Percentiles rank a stretch among this genome's conserved stretches.
phyloP scores from a whole-genome alignment of 2,113 vertebrate species.

The Scolopax mira region DNA sequence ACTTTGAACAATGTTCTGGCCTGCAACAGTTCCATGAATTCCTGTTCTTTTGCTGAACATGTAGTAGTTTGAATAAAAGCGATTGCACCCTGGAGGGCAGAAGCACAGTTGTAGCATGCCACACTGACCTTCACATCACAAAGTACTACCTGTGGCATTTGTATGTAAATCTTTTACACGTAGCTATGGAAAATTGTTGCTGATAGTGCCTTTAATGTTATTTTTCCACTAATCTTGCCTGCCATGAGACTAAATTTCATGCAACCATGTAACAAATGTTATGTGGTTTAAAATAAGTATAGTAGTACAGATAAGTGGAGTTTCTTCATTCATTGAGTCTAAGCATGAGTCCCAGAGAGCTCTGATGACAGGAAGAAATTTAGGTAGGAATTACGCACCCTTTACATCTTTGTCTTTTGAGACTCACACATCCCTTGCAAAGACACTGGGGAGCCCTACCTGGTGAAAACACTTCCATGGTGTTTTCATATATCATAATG shows the following conservation, averaged over 20 bases:
- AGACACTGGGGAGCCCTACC: neutral
- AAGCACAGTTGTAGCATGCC: neutral
- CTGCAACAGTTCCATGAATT: neutral
- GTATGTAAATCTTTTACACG: neutral
- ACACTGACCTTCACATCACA: neutral
- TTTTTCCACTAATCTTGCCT: neutral
- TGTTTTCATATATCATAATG: neutral
- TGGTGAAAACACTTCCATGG: neutral
- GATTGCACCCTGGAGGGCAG: neutral
- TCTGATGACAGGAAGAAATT: neutral
- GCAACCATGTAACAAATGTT: neutral
- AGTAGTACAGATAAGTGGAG: neutral
- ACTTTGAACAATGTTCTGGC: neutral
- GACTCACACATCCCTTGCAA: neutral
- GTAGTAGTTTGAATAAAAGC: neutral
- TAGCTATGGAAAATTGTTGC: neutral
- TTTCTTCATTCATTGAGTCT: neutral
- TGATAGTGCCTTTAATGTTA: neutral
- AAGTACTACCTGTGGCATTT: neutral
- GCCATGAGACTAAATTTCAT: neutral
- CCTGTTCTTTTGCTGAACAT: neutral
- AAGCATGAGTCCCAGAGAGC: neutral
- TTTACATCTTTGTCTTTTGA: neutral
- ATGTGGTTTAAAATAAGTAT: neutral
- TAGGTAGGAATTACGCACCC: neutral